A percentile compares a stretch with the other conserved stretches of the same genome.
Evolutionary conservation across 2,113 vertebrate species (phyloP).

Genomic region (Maccullochella peelii): DNA sequence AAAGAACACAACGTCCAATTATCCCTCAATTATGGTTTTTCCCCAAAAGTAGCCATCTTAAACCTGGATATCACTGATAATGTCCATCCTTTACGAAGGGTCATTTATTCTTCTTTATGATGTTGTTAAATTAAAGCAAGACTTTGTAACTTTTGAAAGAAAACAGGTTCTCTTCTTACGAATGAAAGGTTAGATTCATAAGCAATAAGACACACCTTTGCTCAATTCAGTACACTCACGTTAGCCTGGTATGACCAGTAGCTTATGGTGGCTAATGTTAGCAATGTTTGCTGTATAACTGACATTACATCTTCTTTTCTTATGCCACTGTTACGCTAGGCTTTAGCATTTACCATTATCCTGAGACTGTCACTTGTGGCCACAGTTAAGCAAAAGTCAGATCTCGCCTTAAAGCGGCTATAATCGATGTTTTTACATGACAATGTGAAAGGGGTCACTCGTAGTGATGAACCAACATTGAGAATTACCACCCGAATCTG

Average conservation of each 20-base stretch:
- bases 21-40: slow-evolving; percentile 52
- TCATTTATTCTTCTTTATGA: not conserved
- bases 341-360: not conserved
- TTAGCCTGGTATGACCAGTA: not conserved
- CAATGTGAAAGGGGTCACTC: not conserved
- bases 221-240: not conserved
- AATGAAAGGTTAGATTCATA: not conserved
- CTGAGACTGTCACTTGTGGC: not conserved
- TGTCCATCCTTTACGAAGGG: not conserved
- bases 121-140: slow-evolving; percentile 13
- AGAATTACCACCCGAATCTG: not conserved
- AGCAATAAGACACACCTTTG: not conserved
- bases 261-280: not conserved
- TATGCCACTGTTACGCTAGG: not conserved
- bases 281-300: not conserved
- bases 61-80: slow-evolving; percentile 24
- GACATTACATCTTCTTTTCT: not conserved
- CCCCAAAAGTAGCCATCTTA: slow-evolving; percentile 3
- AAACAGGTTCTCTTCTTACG: not conserved
- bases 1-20: slow-evolving; percentile 59
- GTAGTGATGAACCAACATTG: not conserved
- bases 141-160: not conserved
- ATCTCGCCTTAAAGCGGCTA: not conserved
- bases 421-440: not conserved
- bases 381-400: not conserved